Percentiles rank a stretch among this genome's conserved stretches.
phyloP scores from a whole-genome alignment of 2,113 vertebrate species.

The Sylvietta virens region DNA sequence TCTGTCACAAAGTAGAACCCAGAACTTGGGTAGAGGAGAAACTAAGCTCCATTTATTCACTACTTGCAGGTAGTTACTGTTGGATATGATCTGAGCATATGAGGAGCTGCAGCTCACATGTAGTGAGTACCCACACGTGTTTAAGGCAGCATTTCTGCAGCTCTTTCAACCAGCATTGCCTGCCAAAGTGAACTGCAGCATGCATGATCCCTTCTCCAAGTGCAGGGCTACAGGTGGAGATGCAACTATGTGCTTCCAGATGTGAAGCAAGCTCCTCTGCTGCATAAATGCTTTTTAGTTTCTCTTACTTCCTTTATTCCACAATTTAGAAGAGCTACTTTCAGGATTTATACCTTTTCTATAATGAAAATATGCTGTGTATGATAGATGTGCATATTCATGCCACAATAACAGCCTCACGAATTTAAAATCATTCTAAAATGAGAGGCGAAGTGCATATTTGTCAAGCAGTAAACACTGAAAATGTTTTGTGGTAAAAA shows the following conservation, averaged over 20 bases:
- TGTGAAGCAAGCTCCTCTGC: not conserved
- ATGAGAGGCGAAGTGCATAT: not conserved
- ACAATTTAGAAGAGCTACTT: not conserved
- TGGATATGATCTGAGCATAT: not conserved
- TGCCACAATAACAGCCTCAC: not conserved
- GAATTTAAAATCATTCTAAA: not conserved
- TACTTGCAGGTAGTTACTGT: not conserved
- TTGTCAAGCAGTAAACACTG: not conserved
- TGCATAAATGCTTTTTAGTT: not conserved
- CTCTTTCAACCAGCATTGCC: not conserved
- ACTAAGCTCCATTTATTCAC: not conserved
- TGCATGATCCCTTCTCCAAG: not conserved
- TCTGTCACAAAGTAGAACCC: not conserved
- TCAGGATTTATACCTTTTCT: not conserved
- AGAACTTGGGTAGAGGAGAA: not conserved
- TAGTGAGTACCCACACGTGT: accelerated
- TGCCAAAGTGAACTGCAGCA: not conserved
- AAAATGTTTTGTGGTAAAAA: not conserved
- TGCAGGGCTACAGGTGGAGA: accelerated
- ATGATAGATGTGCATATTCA: not conserved
- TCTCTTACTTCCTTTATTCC: not conserved
- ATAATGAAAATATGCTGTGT: not conserved
- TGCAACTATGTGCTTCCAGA: not conserved
- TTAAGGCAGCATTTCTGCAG: not conserved
- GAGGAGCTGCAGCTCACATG: not conserved